Base-by-base conservation (phyloP, 2,888 invertebrate species). In the Ochropleura plecta region DNA sequence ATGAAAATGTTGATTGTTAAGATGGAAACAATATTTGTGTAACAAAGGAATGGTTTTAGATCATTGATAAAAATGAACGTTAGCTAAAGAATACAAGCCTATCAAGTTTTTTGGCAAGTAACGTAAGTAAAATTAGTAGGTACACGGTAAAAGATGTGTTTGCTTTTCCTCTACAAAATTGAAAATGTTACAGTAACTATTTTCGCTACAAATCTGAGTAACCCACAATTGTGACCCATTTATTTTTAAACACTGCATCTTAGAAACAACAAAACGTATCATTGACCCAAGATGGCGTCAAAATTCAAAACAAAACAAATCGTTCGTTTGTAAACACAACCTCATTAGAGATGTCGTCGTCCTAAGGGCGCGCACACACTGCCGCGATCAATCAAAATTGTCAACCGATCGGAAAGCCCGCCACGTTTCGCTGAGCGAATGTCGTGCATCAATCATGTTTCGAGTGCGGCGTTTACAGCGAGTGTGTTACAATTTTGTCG, bases 321-420 rank as follows among this genome's bases (percentile, higher is more conserved):
- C 83, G 81, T 65, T 78, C 84, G 86, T 89, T 88, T 88, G 88
- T 83, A 86, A 89, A 86, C 84, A 85, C 84, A 89, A 87, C 89
- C 92, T 92, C 92, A 92, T 93, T 93, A 92, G 88, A 87, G 76
- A 85, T 85, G 82, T 83, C 70, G 82, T 64, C 66, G 76, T 74
- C 70, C 70, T 87, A 84, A 87, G 88, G 86, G 88, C 79, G 86
- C 72, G 79, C 76, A 63, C 81, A 87, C 88, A 88, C 87, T 85
- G 86, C 71, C 89, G 87, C 90, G 93, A 96, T 96, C 96, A 94
- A 96, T 96, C 96, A 96, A 94, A 95, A 95, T 95, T 95, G 96
- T 96, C 96, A 96, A 93, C 91, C 94, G 95, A 94, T 95, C 91
- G 94, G 93, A 93, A 94, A 94, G 94, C 93, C 91, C 91, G 91